Evolutionary conservation across 2,113 vertebrate genomes (phyloP).

Genomic region (Oreochromis aureus): DNA sequence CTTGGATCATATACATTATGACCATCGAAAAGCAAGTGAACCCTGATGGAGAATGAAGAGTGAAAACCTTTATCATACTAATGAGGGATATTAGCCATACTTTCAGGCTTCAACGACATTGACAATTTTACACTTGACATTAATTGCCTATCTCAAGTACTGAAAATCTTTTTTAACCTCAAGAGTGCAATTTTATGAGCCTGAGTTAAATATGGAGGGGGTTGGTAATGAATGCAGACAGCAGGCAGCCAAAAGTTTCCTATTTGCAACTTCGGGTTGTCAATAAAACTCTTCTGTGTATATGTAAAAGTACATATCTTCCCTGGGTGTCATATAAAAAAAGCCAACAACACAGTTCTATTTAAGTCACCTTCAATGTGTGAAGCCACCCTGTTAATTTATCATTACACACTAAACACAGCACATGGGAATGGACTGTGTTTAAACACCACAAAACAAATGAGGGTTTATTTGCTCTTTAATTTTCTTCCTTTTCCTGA

Average conservation of each 20-base stretch:
- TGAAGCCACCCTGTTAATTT: neutral
- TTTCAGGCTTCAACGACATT: slow-evolving; percentile 51
- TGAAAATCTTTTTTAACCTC: slow-evolving; percentile 51
- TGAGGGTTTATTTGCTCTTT: slow-evolving; percentile 40
- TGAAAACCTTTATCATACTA: slow-evolving; percentile 63
- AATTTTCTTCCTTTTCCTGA: slow-evolving; percentile 25
- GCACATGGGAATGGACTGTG: neutral
- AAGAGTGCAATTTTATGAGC: slow-evolving; percentile 56
- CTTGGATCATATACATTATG: slow-evolving; percentile 28
- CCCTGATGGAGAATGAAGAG: slow-evolving; percentile 51
- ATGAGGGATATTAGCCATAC: slow-evolving; percentile 64
- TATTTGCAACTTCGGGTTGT: slow-evolving; percentile 46
- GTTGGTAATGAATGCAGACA: slow-evolving; percentile 51
- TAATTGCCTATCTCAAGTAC: slow-evolving; percentile 66
- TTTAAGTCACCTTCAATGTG: slow-evolving; percentile 8
- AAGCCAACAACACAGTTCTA: neutral
- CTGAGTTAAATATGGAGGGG: slow-evolving; percentile 49
- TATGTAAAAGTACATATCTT: neutral
- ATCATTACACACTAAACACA: slow-evolving; percentile 12
- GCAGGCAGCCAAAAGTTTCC: slow-evolving; percentile 47
- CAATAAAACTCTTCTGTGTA: slow-evolving; percentile 29
- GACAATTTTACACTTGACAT: slow-evolving; percentile 72
- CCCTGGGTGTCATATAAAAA: neutral
- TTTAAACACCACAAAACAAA: slow-evolving; percentile 43
- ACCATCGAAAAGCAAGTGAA: slow-evolving; percentile 17